Evolutionary conservation across 2,888 invertebrate species (phyloP).

Genomic region (Nasonovia ribisnigri): DNA sequence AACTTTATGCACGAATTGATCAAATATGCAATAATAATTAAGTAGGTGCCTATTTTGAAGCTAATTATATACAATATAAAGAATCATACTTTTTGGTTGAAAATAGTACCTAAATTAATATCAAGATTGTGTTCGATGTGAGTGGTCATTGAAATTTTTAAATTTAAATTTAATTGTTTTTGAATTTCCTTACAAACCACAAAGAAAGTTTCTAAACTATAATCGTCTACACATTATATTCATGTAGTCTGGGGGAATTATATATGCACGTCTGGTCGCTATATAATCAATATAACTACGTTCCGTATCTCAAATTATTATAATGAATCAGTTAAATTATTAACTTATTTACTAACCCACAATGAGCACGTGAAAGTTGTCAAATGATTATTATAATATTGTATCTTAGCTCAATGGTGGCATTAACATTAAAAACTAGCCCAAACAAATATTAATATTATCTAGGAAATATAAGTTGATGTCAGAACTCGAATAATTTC

Average conservation of each 20-base stretch:
- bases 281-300: neutral
- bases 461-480: neutral
- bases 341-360: neutral
- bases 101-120: neutral
- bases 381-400: neutral
- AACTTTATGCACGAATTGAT: neutral
- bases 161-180: neutral
- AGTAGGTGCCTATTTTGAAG: neutral
- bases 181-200: neutral
- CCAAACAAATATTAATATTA: neutral
- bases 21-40: neutral
- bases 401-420: neutral
- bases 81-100: neutral
- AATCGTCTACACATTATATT: neutral
- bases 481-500: neutral
- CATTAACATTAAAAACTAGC: neutral
- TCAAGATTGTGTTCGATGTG: neutral
- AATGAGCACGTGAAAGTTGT: neutral
- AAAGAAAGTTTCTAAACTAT: neutral
- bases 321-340: neutral
- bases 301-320: neutral
- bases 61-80: neutral
- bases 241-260: neutral
- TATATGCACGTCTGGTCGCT: neutral
- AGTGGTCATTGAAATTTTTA: neutral